Conservation (phyloP, 2,888 invertebrate species). For the Mesorhabditis sp. region DNA sequence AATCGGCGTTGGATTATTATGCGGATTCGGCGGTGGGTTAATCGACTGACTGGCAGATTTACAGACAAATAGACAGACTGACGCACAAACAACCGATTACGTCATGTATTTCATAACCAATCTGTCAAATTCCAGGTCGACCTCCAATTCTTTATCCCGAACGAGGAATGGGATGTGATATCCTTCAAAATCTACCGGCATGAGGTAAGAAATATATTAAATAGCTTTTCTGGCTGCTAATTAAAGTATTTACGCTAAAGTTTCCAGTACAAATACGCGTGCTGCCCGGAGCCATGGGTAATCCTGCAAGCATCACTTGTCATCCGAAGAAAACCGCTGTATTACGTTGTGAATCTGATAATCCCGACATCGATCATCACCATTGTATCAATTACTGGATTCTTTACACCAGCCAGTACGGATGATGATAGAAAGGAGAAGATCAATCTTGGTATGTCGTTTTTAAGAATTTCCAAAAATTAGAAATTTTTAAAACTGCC, state of each 20-base stretch:
- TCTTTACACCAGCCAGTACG: conserved; percentile 61
- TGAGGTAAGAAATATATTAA: conserved; percentile 31
- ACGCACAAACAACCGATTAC: no score
- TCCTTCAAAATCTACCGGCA: conserved; percentile 52
- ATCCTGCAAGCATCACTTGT: conserved; percentile 44
- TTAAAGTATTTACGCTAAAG: not conserved
- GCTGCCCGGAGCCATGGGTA: conserved; percentile 41
- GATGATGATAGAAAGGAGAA: conserved; percentile 58
- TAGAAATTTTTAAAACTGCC: not conserved
- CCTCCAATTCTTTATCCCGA: conserved; percentile 50
- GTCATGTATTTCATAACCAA: no score
- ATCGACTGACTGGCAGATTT: no score
- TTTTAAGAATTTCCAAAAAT: conserved; percentile 14
- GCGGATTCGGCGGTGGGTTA: conserved; percentile 42
- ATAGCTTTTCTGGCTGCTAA: not conserved
- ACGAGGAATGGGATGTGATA: conserved; percentile 56
- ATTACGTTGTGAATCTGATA: conserved; percentile 59
- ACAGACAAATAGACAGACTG: no score
- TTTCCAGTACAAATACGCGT: conserved; percentile 55
- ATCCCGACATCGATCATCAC: conserved; percentile 62
- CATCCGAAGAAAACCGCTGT: conserved; percentile 52
- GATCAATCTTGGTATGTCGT: conserved; percentile 49
- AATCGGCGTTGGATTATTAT: conserved; percentile 54
- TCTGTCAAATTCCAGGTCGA: conserved; percentile 27
- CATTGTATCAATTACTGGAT: conserved; percentile 59